These are phyloP conservation scores for Rachycentron canadum DNA, from an alignment of 2,797 vertebrate genomes.

Conservation along the genomic window DNA sequence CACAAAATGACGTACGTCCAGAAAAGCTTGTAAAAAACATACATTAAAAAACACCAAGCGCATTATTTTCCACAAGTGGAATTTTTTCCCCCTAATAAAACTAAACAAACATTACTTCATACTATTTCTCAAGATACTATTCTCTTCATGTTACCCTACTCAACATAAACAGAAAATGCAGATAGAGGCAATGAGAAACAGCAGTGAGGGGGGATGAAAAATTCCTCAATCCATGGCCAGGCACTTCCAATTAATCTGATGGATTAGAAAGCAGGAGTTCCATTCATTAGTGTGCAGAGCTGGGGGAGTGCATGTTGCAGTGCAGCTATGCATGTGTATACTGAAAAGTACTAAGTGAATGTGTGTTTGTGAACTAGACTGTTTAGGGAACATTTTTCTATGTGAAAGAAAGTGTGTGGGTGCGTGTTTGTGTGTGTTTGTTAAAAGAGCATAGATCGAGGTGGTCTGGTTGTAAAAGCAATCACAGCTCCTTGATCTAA, in stretches of 20 bases:
- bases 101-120: slow-evolving; percentile 11
- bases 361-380: slow-evolving; percentile 42
- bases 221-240: slow-evolving; percentile 72
- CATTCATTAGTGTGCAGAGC: slow-evolving; percentile 75
- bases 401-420: slow-evolving; percentile 21
- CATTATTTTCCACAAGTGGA: neutral
- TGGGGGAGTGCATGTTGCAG: slow-evolving; percentile 34
- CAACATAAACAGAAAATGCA: slow-evolving; percentile 66
- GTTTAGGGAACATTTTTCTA: slow-evolving; percentile 44
- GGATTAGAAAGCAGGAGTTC: slow-evolving; percentile 77
- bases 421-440: slow-evolving; percentile 23
- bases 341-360: slow-evolving; percentile 46
- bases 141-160: slow-evolving; percentile 41
- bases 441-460: slow-evolving; percentile 37
- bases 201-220: slow-evolving; percentile 64
- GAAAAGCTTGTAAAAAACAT: neutral
- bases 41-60: neutral
- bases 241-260: slow-evolving; percentile 86
- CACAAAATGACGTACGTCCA: neutral
- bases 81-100: slow-evolving; percentile 16
- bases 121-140: slow-evolving; percentile 13
- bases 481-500: slow-evolving; percentile 31
- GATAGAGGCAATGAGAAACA: slow-evolving; percentile 50
- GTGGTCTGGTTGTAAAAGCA: slow-evolving; percentile 48
- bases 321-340: slow-evolving; percentile 38